Conservation (phyloP, 1,140 invertebrate genomes). For the Drosophila kohkoa region DNA sequence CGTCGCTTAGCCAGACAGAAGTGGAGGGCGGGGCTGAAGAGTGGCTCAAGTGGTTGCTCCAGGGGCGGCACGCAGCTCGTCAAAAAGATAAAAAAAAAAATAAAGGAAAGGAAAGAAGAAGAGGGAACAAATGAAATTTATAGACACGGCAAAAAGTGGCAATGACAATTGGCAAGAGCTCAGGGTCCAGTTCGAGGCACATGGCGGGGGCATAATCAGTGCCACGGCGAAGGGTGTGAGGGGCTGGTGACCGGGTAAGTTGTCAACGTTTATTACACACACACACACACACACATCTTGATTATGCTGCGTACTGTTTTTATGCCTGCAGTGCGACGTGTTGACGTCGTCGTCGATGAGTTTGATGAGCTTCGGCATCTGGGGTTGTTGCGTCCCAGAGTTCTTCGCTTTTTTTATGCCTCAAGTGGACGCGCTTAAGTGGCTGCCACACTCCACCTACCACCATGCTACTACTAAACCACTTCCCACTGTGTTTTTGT, state of each 20-base stretch:
- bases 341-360: constrained; percentile 55
- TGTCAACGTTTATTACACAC: constrained; percentile 73
- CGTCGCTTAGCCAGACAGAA: neutral
- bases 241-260: constrained; percentile 42
- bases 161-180: constrained; percentile 71
- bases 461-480: neutral
- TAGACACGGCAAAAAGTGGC: constrained; percentile 66
- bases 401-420: constrained; percentile 60
- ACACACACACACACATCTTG: constrained; percentile 47
- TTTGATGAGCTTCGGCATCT: constrained; percentile 62
- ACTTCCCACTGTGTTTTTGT: constrained; percentile 51
- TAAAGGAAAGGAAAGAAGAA: neutral
- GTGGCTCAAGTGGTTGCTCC: constrained; percentile 44
- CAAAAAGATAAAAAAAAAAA: constrained; percentile 34
- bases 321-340: constrained; percentile 81
- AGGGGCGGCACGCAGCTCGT: constrained; percentile 52
- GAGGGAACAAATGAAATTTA: constrained; percentile 63
- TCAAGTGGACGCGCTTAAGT: constrained; percentile 81
- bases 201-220: constrained; percentile 70
- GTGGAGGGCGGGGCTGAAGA: constrained; percentile 14
- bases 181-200: constrained; percentile 52
- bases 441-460: constrained; percentile 53
- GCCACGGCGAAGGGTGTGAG: constrained; percentile 50
- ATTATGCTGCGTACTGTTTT: constrained; percentile 81
- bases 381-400: constrained; percentile 34